phyloP scores from a whole-genome alignment of 2,888 invertebrate genomes.

The Volucella bombylans region DNA sequence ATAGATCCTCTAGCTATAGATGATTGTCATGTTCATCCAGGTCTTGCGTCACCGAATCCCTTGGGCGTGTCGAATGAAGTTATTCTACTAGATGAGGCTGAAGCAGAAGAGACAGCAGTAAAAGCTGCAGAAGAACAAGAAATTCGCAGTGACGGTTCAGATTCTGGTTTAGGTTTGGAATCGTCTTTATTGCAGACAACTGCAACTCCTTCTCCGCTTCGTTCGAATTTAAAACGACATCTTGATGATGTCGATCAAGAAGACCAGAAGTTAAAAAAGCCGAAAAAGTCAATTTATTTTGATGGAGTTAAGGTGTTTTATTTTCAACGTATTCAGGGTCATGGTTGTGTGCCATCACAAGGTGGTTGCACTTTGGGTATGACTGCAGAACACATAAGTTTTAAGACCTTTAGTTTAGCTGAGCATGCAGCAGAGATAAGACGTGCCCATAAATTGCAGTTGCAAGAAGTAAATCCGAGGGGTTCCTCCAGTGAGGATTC shows the following conservation, averaged over 20 bases:
- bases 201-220: conserved; percentile 77
- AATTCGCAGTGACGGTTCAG: conserved; percentile 91
- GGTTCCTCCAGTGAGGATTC: conserved; percentile 90
- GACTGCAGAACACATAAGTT: conserved; percentile 88
- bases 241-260: conserved; percentile 81
- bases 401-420: conserved; percentile 90
- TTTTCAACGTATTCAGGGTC: conserved; percentile 95
- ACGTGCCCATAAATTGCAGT: conserved; percentile 91
- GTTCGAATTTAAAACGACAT: conserved; percentile 88
- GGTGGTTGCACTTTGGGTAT: conserved; percentile 96
- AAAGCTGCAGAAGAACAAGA: conserved; percentile 84
- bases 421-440: conserved; percentile 96
- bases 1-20: conserved; percentile 82
- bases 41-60: conserved; percentile 65
- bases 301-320: conserved; percentile 97
- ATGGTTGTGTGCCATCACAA: conserved; percentile 95
- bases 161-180: conserved; percentile 92
- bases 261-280: conserved; percentile 83
- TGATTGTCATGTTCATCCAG: conserved; percentile 73
- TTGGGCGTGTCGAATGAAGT: conserved; percentile 76
- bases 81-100: conserved; percentile 60
- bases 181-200: conserved; percentile 81
- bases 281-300: conserved; percentile 92
- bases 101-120: conserved; percentile 44
- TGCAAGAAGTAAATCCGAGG: conserved; percentile 83